Percentiles rank a stretch among this genome's conserved stretches.
Conservation (phyloP, 2,797 vertebrate species). For the Phyllotis vaccarum region DNA sequence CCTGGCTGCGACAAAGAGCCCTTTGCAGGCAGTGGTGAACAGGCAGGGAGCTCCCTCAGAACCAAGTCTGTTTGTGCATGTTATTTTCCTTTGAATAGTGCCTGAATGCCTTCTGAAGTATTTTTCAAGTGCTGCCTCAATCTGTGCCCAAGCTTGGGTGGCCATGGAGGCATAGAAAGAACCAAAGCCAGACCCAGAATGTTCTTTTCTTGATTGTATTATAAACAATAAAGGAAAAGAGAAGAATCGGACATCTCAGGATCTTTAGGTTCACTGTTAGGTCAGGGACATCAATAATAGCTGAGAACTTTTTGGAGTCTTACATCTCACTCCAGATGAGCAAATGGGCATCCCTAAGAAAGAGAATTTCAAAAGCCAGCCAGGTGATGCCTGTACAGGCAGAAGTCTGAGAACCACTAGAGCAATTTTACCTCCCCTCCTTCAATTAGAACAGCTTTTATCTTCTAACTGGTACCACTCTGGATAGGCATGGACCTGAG, state of each 20-base stretch:
- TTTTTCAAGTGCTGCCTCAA: constrained; percentile 26
- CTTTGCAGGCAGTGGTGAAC: constrained; percentile 45
- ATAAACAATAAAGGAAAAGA: background rate
- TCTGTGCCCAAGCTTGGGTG: background rate
- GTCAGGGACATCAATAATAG: background rate
- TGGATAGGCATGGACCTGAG: background rate
- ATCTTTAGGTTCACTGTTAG: background rate
- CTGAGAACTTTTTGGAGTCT: background rate
- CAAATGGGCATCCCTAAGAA: background rate
- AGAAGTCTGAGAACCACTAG: background rate
- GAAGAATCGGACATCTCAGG: background rate
- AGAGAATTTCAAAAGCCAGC: background rate
- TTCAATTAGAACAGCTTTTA: background rate
- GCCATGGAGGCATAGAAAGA: background rate
- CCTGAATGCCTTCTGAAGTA: constrained; percentile 10
- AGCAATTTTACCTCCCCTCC: background rate
- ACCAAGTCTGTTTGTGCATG: constrained; percentile 52
- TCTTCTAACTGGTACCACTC: background rate
- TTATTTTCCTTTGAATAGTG: constrained; percentile 61
- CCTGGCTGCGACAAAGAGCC: constrained; percentile 61
- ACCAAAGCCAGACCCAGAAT: background rate
- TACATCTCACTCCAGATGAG: background rate
- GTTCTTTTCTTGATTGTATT: background rate
- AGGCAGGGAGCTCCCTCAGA: background rate
- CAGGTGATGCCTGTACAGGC: background rate